Evolutionary conservation across 2,888 invertebrate species (phyloP).

Genomic region (Phorcus lineatus): DNA sequence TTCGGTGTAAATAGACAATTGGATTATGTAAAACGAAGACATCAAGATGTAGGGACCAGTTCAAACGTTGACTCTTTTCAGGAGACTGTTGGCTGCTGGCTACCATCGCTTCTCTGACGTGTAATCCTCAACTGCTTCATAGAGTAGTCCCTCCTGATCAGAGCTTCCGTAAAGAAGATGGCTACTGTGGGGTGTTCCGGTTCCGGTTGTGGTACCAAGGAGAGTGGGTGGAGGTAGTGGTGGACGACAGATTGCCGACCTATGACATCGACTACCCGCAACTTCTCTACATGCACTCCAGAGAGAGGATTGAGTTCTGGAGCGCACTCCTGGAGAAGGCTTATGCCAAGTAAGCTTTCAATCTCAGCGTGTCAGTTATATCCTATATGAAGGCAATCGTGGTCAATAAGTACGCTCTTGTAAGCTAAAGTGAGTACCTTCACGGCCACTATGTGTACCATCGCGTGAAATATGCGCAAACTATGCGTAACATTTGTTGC

Average conservation of each 20-base stretch:
- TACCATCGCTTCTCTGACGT: slow-evolving; percentile 96
- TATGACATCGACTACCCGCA: slow-evolving; percentile 82
- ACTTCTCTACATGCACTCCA: slow-evolving; percentile 89
- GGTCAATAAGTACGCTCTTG: too few species aligned
- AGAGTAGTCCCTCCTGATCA: slow-evolving; percentile 98
- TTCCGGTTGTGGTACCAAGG: slow-evolving; percentile 97
- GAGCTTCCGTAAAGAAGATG: slow-evolving; percentile 82
- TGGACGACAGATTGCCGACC: slow-evolving; percentile 94
- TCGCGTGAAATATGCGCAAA: too few species aligned
- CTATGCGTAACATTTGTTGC: too few species aligned
- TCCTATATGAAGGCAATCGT: too few species aligned
- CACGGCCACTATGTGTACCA: too few species aligned
- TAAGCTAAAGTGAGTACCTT: too few species aligned
- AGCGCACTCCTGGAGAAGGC: slow-evolving; percentile 95
- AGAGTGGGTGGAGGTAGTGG: slow-evolving; percentile 87
- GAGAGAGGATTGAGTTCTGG: slow-evolving; percentile 94
- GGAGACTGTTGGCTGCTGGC: slow-evolving; percentile 92
- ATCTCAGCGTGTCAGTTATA: too few species aligned
- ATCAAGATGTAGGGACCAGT: too few species aligned
- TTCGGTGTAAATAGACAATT: too few species aligned
- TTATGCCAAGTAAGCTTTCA: slow-evolving; percentile 85
- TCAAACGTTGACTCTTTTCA: slow-evolving; percentile 50
- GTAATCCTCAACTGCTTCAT: slow-evolving; percentile 90
- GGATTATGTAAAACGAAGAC: too few species aligned
- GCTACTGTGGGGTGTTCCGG: slow-evolving; percentile 90